Conservation (phyloP, 2,113 vertebrate species). For the Actenoides lindsayi region DNA sequence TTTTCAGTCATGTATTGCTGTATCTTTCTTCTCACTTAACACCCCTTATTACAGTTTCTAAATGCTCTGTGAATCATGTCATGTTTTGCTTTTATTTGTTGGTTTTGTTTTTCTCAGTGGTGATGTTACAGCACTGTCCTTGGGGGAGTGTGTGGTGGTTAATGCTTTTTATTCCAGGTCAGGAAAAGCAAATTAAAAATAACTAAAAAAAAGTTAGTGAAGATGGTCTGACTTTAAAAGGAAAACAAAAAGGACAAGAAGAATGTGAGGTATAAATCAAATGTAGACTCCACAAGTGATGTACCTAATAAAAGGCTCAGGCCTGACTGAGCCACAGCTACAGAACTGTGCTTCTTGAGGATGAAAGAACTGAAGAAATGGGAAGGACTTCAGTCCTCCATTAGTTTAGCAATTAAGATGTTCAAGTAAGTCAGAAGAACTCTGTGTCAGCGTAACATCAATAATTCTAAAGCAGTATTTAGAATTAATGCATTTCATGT, state of each 20-base stretch:
- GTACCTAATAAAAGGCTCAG: constrained; percentile 2
- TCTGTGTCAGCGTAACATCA: background rate
- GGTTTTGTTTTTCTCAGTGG: background rate
- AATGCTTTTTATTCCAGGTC: background rate
- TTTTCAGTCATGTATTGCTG: background rate
- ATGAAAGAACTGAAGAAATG: background rate
- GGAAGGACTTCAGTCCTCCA: background rate
- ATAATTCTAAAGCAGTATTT: background rate
- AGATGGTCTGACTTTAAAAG: background rate
- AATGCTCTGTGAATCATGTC: background rate
- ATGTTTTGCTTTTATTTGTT: background rate
- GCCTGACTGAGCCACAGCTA: background rate
- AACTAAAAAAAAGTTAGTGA: background rate
- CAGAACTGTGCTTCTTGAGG: constrained; percentile 4
- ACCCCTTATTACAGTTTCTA: background rate
- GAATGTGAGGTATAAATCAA: background rate
- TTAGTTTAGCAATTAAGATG: background rate
- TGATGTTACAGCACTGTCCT: background rate
- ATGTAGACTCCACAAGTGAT: background rate
- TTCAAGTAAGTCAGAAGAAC: background rate
- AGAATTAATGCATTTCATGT: background rate
- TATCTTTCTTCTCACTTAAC: background rate
- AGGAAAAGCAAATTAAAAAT: constrained; percentile 4
- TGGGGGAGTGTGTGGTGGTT: background rate
- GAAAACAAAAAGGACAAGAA: background rate